phyloP scores from a whole-genome alignment of 2,888 invertebrate species.

The Lagria hirta region DNA sequence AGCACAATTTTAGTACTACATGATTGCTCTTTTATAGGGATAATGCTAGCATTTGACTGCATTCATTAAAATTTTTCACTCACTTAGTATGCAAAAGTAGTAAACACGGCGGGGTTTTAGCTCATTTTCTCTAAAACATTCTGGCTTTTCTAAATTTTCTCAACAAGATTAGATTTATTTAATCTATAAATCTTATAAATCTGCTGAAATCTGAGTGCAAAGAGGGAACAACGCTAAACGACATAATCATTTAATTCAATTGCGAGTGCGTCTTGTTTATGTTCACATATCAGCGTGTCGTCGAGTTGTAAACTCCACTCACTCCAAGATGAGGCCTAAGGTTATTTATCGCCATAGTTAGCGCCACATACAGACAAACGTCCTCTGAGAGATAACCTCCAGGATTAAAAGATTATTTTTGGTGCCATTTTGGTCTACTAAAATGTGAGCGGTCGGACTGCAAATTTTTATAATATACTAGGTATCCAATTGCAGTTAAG shows the following conservation, averaged over 20 bases:
- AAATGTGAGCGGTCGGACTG: too few species aligned
- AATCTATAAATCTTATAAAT: constrained; percentile 39
- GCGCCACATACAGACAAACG: constrained; percentile 41
- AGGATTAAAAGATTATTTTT: constrained; percentile 19
- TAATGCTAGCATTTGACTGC: too few species aligned
- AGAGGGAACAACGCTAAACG: constrained; percentile 41
- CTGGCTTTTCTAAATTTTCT: too few species aligned
- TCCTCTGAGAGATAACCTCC: constrained; percentile 30
- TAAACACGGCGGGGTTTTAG: too few species aligned
- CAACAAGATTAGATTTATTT: constrained; percentile 38
- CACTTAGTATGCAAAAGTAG: too few species aligned
- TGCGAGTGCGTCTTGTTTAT: constrained; percentile 45
- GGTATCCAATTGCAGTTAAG: too few species aligned
- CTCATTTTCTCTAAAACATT: neutral
- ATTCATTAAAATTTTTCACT: too few species aligned
- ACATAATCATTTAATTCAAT: constrained; percentile 50
- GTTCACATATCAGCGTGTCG: constrained; percentile 47
- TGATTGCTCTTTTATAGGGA: too few species aligned
- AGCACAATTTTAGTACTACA: too few species aligned
- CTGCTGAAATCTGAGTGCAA: constrained; percentile 36
- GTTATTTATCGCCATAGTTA: constrained; percentile 47
- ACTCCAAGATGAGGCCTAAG: constrained; percentile 37
- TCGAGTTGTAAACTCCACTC: constrained; percentile 38
- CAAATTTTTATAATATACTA: too few species aligned
- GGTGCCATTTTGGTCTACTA: too few species aligned